Evolutionary conservation across 2,113 vertebrate genomes (phyloP), one percentile per base, ranked within the genome.

Genomic region (Pseudopipra pipra): DNA sequence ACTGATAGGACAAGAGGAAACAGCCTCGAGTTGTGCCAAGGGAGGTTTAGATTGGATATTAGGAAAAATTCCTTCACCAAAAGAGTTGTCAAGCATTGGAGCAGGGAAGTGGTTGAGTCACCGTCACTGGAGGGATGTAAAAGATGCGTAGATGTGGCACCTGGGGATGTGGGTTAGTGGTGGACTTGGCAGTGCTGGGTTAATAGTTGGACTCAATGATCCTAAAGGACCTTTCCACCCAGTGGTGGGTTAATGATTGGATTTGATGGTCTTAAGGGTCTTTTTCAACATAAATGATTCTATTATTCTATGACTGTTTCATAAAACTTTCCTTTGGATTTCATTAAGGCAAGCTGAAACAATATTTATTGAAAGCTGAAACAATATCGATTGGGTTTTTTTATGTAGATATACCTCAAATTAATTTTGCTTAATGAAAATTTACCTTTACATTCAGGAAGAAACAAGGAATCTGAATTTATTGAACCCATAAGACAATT

Each of bases 321-420:
- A 79, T 25, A 61, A 39, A 95, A 95, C 52, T 94, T 72, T 37
- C 63, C 35, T 93, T 43, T 83, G 65, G 83, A 92, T 90, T 92
- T 88, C 82, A 94, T n/a, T 74, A 61, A 79, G 85, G 93, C 28
- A 95, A 89, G 59, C 85, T 94, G 73, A 72, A 87, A 81, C n/a
- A 56, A 6, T 78, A 93, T 75, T 58, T 92, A 92, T 21, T 37
- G 58, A 59, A 52, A 23, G 51, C 25, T 52, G 51, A 27, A 52
- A 52, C 25, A 28, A 52, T 16, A 52, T 23, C 25, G 24, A 51
- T 52, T 51, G 24, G 15, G 14, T 15, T 86, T 93, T 92, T 78
- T 7, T 17, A 35, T 5, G 28, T 35, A 47, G 77, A 85, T 79
- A 82, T 8, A 84, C 44, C 13, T 8, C 6, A 68, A 59, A 85